Evolutionary conservation across 2,888 invertebrate species (phyloP).

Genomic region (Nemotelus pantherinus): DNA sequence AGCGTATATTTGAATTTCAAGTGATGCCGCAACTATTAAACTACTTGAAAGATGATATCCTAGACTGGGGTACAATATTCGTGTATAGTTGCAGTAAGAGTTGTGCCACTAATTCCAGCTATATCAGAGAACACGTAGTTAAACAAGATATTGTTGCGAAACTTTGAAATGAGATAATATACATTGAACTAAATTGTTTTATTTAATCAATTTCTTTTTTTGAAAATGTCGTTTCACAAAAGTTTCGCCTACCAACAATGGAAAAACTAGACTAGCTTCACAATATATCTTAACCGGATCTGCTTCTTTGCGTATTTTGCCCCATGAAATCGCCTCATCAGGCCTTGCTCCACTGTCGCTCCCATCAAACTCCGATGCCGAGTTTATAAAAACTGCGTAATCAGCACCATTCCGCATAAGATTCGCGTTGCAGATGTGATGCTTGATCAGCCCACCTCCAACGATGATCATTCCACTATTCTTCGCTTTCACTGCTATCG

Average conservation of each 20-base stretch:
- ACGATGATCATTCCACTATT: conserved; percentile 97
- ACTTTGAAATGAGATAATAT: neutral
- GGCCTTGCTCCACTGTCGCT: conserved; percentile 98
- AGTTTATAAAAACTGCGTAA: conserved; percentile 94
- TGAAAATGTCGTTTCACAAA: conserved; percentile 79
- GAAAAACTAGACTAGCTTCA: conserved; percentile 94
- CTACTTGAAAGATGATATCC: conserved; percentile 73
- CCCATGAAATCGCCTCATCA: conserved; percentile 99
- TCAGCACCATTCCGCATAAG: conserved; percentile 99
- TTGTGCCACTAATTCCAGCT: conserved; percentile 74
- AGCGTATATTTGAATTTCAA: conserved; percentile 92
- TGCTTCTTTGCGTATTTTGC: conserved; percentile 91
- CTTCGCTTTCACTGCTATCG: conserved; percentile 91
- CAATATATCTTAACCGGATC: conserved; percentile 92
- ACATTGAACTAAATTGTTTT: neutral
- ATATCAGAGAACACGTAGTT: conserved; percentile 81
- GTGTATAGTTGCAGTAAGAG: conserved; percentile 87
- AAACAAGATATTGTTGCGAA: conserved; percentile 79
- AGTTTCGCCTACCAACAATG: conserved; percentile 93
- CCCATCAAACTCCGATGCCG: conserved; percentile 95
- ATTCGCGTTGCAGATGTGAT: conserved; percentile 99
- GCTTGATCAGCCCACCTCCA: conserved; percentile 97
- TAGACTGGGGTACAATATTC: conserved; percentile 92
- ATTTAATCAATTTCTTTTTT: conserved; percentile 25
- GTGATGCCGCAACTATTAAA: conserved; percentile 85